Evolutionary conservation across 2,113 vertebrate genomes (phyloP).

Genomic region (Myxocyprinus asiaticus): DNA sequence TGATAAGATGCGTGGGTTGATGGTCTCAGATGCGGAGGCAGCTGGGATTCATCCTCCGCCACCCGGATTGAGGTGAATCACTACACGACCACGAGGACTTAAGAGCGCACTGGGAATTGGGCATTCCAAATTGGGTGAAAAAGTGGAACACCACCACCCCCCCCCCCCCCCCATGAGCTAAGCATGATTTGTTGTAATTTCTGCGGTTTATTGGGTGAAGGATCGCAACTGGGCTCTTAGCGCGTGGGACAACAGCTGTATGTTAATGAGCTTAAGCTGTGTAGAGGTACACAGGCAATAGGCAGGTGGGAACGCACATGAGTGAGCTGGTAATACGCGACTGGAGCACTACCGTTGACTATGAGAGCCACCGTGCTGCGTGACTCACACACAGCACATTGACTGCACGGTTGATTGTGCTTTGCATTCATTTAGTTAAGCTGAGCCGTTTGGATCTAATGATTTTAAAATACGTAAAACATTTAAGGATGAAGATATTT

Average conservation of each 20-base stretch:
- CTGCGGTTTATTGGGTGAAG: neutral
- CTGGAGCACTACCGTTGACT: neutral
- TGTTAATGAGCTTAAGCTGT: slow-evolving; percentile 72
- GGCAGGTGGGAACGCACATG: too few relatives aligned
- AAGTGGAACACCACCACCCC: too few relatives aligned
- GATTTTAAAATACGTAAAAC: slow-evolving; percentile 61
- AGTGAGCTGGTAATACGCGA: too few relatives aligned
- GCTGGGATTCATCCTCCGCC: too few relatives aligned
- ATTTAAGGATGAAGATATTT: slow-evolving; percentile 82
- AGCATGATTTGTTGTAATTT: neutral
- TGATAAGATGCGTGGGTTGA: too few relatives aligned
- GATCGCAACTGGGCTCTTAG: neutral
- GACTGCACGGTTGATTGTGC: neutral
- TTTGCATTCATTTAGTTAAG: neutral
- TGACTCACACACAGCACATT: neutral
- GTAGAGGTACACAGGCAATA: too few relatives aligned
- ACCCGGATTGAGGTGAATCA: too few relatives aligned
- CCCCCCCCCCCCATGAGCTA: too few relatives aligned
- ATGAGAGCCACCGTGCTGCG: neutral
- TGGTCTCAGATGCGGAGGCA: too few relatives aligned
- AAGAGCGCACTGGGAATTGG: too few relatives aligned
- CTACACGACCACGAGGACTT: too few relatives aligned
- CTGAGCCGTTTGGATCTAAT: slow-evolving; percentile 41
- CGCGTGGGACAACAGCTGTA: slow-evolving; percentile 76
- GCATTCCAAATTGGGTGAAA: too few relatives aligned